Evolutionary conservation across 2,888 invertebrate species (phyloP), one percentile per base, ranked within the genome.

Genomic region (Cerastis rubricosa): DNA sequence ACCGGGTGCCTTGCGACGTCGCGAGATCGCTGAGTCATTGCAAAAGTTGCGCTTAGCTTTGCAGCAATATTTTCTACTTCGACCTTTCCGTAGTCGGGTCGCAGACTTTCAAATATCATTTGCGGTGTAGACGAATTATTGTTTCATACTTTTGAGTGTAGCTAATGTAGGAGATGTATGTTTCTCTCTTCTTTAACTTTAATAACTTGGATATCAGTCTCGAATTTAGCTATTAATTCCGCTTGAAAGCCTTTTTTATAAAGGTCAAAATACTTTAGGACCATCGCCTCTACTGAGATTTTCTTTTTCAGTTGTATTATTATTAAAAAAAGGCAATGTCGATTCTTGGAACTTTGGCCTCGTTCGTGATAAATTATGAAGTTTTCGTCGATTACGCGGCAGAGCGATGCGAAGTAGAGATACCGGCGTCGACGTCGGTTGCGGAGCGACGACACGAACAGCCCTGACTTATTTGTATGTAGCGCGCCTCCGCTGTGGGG

Each of bases 391-490:
- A 83, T 83, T 80, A 83, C 80, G 64, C 47, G 72, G 72, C 22
- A 84, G 43, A 70, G 66, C 80, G 84, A 83, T 80, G 57, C 76
- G 76, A 84, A 80, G 63, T 74, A 61, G 82, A 89, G 86, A 86
- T 83, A 82, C 65, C 83, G 85, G 84, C 78, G 85, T 78, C 81
- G 80, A 80, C 86, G 81, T 79, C 71, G 78, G 82, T 84, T 83
- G 86, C 54, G 74, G 85, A 85, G 81, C 86, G 85, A 66, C 67
- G 80, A 77, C 78, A 80, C 82, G 88, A 88, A 88, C 90, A 88
- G 89, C 89, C 85, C 78, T 83, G 83, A 88, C 94, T 95, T 92
- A 95, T 96, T 95, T 95, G 95, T 96, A 95, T 95, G 95, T 95
- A 91, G 90, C 92, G 92, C 94, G 90, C 92, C 91, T 91, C 87